Conservation (phyloP, 2,797 vertebrate species). For the Dryobates pubescens region DNA sequence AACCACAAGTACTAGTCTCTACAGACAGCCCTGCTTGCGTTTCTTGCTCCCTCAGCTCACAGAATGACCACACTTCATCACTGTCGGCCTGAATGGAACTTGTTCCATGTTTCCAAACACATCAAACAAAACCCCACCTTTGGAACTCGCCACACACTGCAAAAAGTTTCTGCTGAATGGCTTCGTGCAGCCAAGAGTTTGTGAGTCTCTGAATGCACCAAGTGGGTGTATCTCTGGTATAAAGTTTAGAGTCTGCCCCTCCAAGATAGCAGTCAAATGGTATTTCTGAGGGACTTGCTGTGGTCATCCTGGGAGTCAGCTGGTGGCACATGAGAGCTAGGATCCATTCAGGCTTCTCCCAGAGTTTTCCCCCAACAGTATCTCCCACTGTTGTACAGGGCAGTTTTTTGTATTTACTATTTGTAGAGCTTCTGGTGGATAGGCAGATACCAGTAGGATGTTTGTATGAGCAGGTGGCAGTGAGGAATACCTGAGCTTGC, state of each 20-base stretch:
- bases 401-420: background rate
- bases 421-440: background rate
- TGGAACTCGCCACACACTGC: background rate
- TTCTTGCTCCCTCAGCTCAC: background rate
- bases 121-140: too few species aligned
- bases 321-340: background rate
- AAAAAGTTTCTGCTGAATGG: background rate
- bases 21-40: background rate
- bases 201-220: background rate
- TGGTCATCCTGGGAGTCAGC: background rate
- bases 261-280: rapidly evolving
- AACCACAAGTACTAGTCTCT: background rate
- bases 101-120: background rate
- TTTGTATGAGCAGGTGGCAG: background rate
- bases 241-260: background rate
- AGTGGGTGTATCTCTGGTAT: too few species aligned
- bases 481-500: background rate
- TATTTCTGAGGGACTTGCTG: background rate
- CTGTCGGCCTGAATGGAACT: too few species aligned
- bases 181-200: background rate
- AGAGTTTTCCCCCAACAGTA: background rate
- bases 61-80: rapidly evolving
- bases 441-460: rapidly evolving
- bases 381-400: rapidly evolving
- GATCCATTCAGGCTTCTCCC: background rate